Evolutionary conservation across 2,113 vertebrate genomes (phyloP).

Genomic region (Indicator maculatus): DNA sequence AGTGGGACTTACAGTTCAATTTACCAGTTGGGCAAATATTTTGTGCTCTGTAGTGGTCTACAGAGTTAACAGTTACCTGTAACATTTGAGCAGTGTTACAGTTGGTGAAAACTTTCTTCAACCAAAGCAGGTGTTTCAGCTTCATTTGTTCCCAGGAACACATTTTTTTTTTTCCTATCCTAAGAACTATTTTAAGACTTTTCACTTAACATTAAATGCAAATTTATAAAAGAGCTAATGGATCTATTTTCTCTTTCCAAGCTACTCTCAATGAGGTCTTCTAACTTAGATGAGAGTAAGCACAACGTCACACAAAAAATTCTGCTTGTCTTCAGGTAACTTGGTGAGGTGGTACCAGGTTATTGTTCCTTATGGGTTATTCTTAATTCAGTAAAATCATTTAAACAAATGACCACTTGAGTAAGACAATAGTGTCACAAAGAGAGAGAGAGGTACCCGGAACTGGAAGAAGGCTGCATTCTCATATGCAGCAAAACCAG

Average conservation of each 20-base stretch:
- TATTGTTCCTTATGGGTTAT: not conserved
- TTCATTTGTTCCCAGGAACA: slow-evolving; percentile 29
- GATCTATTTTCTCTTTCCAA: not conserved
- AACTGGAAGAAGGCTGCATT: not conserved
- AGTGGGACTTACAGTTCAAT: slow-evolving; percentile 85
- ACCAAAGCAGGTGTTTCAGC: slow-evolving; percentile 64
- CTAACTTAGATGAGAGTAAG: not conserved
- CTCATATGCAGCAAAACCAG: not conserved
- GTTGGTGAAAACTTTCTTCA: slow-evolving; percentile 79
- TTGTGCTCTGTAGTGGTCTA: slow-evolving; percentile 80
- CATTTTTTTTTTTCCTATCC: not conserved
- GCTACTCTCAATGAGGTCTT: not conserved
- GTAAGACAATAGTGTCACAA: slow-evolving; percentile 5
- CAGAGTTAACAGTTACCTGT: slow-evolving; percentile 83
- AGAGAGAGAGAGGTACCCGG: not conserved
- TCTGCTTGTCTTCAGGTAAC: slow-evolving; percentile 31
- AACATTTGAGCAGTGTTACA: slow-evolving; percentile 74
- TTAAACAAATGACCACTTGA: not conserved
- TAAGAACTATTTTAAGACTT: slow-evolving; percentile 11
- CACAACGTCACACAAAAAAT: slow-evolving; percentile 36
- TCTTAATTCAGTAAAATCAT: slow-evolving; percentile 30
- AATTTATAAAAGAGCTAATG: slow-evolving; percentile 3
- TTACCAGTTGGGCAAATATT: slow-evolving; percentile 87
- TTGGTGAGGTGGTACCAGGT: slow-evolving; percentile 3
- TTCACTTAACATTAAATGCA: slow-evolving; percentile 24